Percentiles rank a stretch among this genome's conserved stretches.
These are phyloP conservation scores for Hiodon alosoides DNA, from an alignment of 2,113 vertebrate genomes.

Conservation along the genomic window DNA sequence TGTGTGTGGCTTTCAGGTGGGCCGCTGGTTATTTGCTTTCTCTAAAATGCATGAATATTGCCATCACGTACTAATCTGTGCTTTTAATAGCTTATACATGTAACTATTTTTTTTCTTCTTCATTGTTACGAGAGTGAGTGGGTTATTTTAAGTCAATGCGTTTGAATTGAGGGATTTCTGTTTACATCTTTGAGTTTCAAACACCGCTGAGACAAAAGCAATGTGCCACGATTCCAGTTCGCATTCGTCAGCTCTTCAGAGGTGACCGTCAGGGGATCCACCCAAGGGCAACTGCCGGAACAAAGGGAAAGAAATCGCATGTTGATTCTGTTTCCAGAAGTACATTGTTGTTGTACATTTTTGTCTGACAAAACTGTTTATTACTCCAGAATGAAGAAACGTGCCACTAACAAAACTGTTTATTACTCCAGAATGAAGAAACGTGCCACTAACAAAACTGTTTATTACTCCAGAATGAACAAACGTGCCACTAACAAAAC, in stretches of 20 bases:
- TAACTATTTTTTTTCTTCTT: conserved; percentile 34
- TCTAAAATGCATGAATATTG: conserved; percentile 39
- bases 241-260: conserved; percentile 31
- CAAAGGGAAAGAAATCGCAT: conserved; percentile 34
- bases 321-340: too few relatives aligned
- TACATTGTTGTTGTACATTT: too few relatives aligned
- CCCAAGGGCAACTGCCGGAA: conserved; percentile 51
- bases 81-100: conserved; percentile 59
- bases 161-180: conserved; percentile 34
- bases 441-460: too few relatives aligned
- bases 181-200: conserved; percentile 30
- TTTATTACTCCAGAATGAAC: too few relatives aligned
- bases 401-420: too few relatives aligned
- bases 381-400: too few relatives aligned
- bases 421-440: too few relatives aligned
- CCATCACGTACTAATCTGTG: conserved; percentile 58
- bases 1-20: conserved; percentile 16
- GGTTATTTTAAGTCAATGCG: conserved; percentile 33
- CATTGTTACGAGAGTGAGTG: conserved; percentile 35
- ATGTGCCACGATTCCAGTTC: neutral
- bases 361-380: too few relatives aligned
- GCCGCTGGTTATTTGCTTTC: conserved; percentile 6
- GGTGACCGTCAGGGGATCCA: conserved; percentile 10
- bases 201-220: conserved; percentile 41
- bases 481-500: too few relatives aligned